Percentiles rank a stretch among this genome's conserved stretches.
These are phyloP conservation scores for Eublepharis macularius DNA, from an alignment of 2,113 vertebrate genomes.

Conservation along the genomic window DNA sequence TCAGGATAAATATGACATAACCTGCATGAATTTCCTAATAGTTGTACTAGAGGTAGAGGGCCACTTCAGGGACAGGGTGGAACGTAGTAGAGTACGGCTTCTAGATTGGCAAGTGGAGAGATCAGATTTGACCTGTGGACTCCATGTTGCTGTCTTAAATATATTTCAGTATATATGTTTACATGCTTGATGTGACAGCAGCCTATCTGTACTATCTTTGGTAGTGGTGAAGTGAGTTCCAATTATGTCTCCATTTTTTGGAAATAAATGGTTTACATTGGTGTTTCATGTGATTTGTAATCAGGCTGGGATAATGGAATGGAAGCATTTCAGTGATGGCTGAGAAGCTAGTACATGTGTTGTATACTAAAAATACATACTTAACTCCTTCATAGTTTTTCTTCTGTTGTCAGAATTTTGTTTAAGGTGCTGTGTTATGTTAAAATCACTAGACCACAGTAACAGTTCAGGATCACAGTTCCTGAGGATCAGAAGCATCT, in stretches of 20 bases:
- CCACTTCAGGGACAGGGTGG: background rate
- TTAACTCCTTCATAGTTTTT: background rate
- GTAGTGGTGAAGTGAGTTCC: background rate
- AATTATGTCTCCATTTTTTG: background rate
- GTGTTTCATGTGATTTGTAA: background rate
- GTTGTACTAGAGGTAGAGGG: background rate
- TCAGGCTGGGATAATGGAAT: background rate
- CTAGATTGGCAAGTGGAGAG: background rate
- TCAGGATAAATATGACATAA: background rate
- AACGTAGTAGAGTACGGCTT: background rate
- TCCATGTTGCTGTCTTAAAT: background rate
- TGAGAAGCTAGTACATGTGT: background rate
- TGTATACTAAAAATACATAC: background rate
- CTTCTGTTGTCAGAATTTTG: background rate
- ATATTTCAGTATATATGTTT: background rate
- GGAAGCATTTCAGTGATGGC: too few species aligned
- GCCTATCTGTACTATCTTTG: too few species aligned
- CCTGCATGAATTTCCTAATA: conserved; percentile 10
- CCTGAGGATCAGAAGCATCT: too few species aligned
- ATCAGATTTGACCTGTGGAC: background rate
- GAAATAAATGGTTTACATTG: background rate
- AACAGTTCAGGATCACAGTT: background rate
- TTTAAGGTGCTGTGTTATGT: background rate
- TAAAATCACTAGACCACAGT: background rate
- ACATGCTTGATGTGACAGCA: background rate